Evolutionary conservation across 64 coral and sea anemone genomes (phyloP).

Genomic region (Catalaphyllia jardinei): DNA sequence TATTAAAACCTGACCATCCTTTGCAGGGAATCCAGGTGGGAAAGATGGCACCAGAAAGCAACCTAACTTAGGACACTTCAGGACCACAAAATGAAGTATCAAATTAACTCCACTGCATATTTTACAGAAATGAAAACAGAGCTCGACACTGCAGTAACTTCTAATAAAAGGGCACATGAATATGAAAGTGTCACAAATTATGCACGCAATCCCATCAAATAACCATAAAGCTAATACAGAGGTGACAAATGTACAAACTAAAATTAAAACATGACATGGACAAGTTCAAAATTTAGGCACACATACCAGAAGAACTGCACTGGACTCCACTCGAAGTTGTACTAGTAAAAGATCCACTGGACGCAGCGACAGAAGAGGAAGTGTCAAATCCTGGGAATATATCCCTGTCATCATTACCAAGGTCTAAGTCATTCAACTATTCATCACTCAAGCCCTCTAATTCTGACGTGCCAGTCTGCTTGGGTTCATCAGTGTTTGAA

Average conservation of each 20-base stretch:
- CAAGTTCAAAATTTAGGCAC: background rate
- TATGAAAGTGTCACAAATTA: slow-evolving; percentile 49
- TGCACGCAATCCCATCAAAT: slow-evolving; percentile 23
- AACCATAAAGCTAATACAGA: slow-evolving; percentile 2
- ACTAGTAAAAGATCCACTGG: slow-evolving; percentile 34
- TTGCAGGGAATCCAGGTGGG: slow-evolving; percentile 42
- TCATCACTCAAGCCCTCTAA: slow-evolving; percentile 21
- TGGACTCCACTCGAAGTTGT: slow-evolving; percentile 2
- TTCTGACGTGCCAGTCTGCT: slow-evolving; percentile 11
- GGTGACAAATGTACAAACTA: slow-evolving; percentile 6
- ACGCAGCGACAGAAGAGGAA: too few relatives aligned
- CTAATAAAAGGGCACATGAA: slow-evolving; percentile 26
- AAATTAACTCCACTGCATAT: slow-evolving; percentile 13
- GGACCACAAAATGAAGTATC: slow-evolving; percentile 7
- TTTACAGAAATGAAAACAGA: background rate
- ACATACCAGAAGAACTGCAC: slow-evolving; percentile 30
- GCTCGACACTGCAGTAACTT: background rate
- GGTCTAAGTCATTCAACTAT: slow-evolving; percentile 49
- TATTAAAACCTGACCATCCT: slow-evolving; percentile 1
- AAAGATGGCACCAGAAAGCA: slow-evolving; percentile 31
- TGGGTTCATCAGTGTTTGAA: slow-evolving; percentile 35
- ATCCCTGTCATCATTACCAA: slow-evolving; percentile 7
- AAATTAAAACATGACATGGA: slow-evolving; percentile 22
- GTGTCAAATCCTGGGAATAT: slow-evolving; percentile 20
- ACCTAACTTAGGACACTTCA: slow-evolving; percentile 44